Base-by-base conservation (phyloP, 2,888 invertebrate species). In the Sturmia bella region DNA sequence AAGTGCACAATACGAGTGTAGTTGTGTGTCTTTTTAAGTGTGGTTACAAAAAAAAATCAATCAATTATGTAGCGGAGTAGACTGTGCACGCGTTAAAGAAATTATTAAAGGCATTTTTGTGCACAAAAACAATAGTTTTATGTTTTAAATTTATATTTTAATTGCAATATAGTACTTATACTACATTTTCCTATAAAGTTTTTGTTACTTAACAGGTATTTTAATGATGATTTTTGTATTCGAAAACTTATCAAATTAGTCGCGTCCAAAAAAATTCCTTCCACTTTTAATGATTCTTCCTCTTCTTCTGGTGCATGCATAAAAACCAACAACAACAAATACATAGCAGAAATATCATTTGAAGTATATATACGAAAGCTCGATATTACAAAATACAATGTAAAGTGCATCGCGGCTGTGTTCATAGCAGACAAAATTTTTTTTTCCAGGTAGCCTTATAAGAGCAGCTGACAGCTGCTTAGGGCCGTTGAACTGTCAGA, bases 11-110 rank as follows among this genome's bases (percentile, higher is more conserved):
- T 69, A 48, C 27, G 54, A 45, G 19, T 77, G 77, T 77, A 64
- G 17, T 45, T 64, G 61, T 76, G 61, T 77, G 64, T 48, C 64
- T 54, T n/a, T n/a, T n/a, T 37, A 15, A 37, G 64, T 63, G 68
- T 63, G 57, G 57, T 77, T 74, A 78, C 72, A 75, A 80, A 80
- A 68, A 76, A 77, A 80, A 74, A 80, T 80, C 75, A 81, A 77
- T 82, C 68, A 80, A 76, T 76, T 80, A 72, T 72, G 66, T 72
- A 68, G 76, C 68, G 56, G 59, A 66, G 48, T 48, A 72, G 59
- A 56, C 57, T 21, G 45, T 56, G 69, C 81, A 82, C 70, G 77
- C 63, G 24, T 77, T 45, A 59, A 11, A 32, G 15, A 56, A 37
- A 54, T 64, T 82, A 78, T 64, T 39, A 32, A 54, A 19, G 9